A percentile compares a stretch with the other conserved stretches of the same genome.
Conservation (phyloP, 2,888 invertebrate species). For the Ptilodon capucinus region DNA sequence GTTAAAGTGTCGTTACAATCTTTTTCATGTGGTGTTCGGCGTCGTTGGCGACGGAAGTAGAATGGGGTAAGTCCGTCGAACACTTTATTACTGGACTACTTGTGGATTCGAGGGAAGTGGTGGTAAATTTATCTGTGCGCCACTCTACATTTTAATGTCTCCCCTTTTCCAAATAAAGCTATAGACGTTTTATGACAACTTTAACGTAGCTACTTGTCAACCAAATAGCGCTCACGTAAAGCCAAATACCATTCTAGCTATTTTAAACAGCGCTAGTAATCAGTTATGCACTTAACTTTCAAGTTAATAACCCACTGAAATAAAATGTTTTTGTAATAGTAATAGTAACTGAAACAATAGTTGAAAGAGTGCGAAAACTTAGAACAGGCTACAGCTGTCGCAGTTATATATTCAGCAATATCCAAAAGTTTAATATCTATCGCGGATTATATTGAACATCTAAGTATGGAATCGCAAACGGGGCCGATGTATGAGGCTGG, state of each 20-base stretch:
- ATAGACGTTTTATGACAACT: conserved; percentile 41
- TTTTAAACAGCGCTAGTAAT: conserved; percentile 5
- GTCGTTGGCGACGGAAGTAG: conserved; percentile 62
- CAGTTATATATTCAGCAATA: conserved; percentile 53
- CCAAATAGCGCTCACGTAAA: conserved; percentile 17
- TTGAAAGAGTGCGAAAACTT: no score
- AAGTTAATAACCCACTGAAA: no score
- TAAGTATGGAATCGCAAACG: conserved; percentile 50
- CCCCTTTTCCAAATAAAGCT: conserved; percentile 43
- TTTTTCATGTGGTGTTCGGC: conserved; percentile 76
- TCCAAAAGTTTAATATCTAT: conserved; percentile 64
- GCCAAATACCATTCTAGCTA: conserved; percentile 5
- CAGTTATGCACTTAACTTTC: no score
- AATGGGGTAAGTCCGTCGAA: conserved; percentile 80
- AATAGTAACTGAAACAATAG: no score
- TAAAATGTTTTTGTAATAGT: no score
- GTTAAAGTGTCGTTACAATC: conserved; percentile 72
- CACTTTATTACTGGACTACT: conserved; percentile 63
- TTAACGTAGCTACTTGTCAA: conserved; percentile 24
- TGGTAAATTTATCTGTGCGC: conserved; percentile 43
- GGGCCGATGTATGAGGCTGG: conserved; percentile 41
- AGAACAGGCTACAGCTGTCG: conserved; percentile 60
- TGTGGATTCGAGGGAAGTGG: conserved; percentile 60
- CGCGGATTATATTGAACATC: conserved; percentile 48
- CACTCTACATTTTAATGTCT: conserved; percentile 43